Percentiles rank a stretch among this genome's conserved stretches.
Evolutionary conservation across 2,888 invertebrate species (phyloP).

Genomic region (Trypoxylon attenuatum): DNA sequence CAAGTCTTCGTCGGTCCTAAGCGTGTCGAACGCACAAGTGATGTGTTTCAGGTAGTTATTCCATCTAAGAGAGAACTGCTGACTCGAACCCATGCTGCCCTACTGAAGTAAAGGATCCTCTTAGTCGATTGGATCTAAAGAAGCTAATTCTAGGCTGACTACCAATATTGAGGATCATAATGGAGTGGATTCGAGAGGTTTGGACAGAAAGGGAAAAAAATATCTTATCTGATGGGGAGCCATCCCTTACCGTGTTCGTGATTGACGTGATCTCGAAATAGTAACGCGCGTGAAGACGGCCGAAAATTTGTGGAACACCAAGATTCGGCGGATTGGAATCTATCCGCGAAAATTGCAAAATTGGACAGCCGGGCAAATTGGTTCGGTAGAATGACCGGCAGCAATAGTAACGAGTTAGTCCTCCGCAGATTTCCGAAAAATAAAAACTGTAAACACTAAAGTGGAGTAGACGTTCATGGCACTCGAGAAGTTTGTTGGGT

Average conservation of each 20-base stretch:
- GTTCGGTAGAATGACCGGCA: slow-evolving; percentile 4
- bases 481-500: slow-evolving; percentile 52
- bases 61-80: slow-evolving; percentile 91
- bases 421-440: slow-evolving; percentile 43
- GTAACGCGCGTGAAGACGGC: slow-evolving; percentile 14
- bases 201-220: too few species aligned
- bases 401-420: slow-evolving; percentile 27
- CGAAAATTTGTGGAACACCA: slow-evolving; percentile 22
- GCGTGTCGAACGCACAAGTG: slow-evolving; percentile 86
- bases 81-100: slow-evolving; percentile 78
- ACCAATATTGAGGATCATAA: too few species aligned
- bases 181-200: too few species aligned
- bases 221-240: not conserved
- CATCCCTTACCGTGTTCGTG: slow-evolving; percentile 38
- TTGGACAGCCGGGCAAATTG: slow-evolving; percentile 3
- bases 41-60: slow-evolving; percentile 90
- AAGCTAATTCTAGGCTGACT: not conserved
- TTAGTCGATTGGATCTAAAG: not conserved
- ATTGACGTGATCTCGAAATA: slow-evolving; percentile 23
- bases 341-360: slow-evolving; percentile 12
- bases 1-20: slow-evolving; percentile 78
- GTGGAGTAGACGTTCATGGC: slow-evolving; percentile 62
- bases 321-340: slow-evolving; percentile 19
- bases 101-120: slow-evolving; percentile 33
- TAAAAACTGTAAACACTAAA: slow-evolving; percentile 61